Percentiles rank a stretch among this genome's conserved stretches.
phyloP scores from a whole-genome alignment of 2,888 invertebrate genomes.

The Drosophila tanythrix region DNA sequence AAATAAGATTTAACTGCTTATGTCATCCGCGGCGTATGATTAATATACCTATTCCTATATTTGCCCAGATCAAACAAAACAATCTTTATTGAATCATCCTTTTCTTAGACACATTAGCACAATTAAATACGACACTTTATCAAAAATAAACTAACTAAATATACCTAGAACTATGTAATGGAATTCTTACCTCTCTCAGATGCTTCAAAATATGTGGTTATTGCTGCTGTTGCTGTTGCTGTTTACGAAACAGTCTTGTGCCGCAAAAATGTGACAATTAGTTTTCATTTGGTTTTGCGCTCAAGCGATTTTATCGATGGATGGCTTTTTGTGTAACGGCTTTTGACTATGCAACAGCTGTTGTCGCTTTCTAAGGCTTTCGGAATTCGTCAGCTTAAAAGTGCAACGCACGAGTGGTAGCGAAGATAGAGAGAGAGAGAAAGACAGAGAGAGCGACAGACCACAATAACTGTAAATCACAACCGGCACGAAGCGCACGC shows the following conservation, averaged over 20 bases:
- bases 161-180: background rate
- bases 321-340: conserved; percentile 16
- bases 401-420: conserved; percentile 25
- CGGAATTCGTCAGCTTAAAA: conserved; percentile 13
- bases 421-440: conserved; percentile 2
- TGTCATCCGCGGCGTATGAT: conserved; percentile 7
- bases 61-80: background rate
- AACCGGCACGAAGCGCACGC: conserved; percentile 56
- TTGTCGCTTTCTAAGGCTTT: conserved; percentile 21
- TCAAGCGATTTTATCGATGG: conserved; percentile 16
- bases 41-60: background rate
- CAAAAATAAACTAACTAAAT: background rate
- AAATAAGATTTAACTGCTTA: background rate
- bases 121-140: conserved; percentile 1
- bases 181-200: conserved; percentile 19
- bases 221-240: background rate
- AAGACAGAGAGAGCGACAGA: background rate
- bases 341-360: background rate
- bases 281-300: conserved; percentile 4
- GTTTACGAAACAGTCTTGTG: background rate
- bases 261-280: conserved; percentile 8
- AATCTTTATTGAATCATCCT: background rate
- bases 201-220: background rate
- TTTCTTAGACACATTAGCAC: conserved; percentile 12
- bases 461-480: conserved; percentile 33